Evolutionary conservation across 2,888 invertebrate genomes (phyloP), one percentile per base, ranked within the genome.

Genomic region (Stictocephala bisonia): DNA sequence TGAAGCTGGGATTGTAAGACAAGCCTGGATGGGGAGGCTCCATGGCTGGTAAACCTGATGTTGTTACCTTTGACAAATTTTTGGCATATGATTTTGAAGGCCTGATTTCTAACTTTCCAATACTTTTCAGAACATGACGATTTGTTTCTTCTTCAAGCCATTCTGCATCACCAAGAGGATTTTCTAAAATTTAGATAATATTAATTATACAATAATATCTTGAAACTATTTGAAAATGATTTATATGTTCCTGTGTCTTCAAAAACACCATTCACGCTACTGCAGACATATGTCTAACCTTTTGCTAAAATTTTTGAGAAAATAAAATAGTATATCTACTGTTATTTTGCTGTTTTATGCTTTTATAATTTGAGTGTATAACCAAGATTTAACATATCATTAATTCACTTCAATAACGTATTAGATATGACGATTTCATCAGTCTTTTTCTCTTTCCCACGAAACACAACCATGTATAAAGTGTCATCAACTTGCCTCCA

Each of bases 1-100:
- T 85, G 82, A 86, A 91, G 0, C 92, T 89, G 1, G 98, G 97
- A 86, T 98, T 97, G 79, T 97, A 97, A 40, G 97, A 97, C 81
- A 89, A 90, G 44, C 97, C 97, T 0, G 97, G 94, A 85, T 96
- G 95, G 0, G 97, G 96, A 0, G 86, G 74, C 79, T 92, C 92
- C 13, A 97, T 87, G 64, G 91, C 87, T 31, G 90, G 88, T 35
- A 88, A 80, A 60, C 82, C 79, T 11, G 87, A 87, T 13, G 86
- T 83, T 75, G 87, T 88, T 51, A 83, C 82, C n/a, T 77, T 77
- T 11, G 84, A 74, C 18, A 81, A 80, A 58, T 79, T 79, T 1
- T 64, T 64, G 20, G 64, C 64, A 64, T n/a, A 64, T 6, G 64
- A 26, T 26, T 44, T 41, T n/a, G 84, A 77, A 71, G 80, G 83